phyloP scores from a whole-genome alignment of 2,888 invertebrate genomes.

The Leptinotarsa haldemani region DNA sequence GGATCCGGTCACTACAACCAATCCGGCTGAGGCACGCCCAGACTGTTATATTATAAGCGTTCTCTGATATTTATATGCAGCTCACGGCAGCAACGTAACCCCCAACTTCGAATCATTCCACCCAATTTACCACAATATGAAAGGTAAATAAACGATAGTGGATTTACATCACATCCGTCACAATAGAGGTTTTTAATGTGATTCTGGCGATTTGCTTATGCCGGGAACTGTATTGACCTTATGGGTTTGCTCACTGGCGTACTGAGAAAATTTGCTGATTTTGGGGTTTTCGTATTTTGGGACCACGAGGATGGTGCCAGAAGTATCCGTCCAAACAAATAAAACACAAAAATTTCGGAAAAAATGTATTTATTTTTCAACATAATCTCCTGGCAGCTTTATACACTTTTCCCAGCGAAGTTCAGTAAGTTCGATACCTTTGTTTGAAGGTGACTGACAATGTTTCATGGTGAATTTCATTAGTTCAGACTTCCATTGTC shows the following conservation, averaged over 20 bases:
- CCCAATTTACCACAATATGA: conserved; percentile 45
- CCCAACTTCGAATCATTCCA: conserved; percentile 45
- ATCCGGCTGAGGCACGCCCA: conserved; percentile 62
- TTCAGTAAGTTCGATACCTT: too few species aligned
- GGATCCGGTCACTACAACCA: conserved; percentile 63
- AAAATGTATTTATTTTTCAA: too few species aligned
- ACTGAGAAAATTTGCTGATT: not conserved
- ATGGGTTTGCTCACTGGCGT: not conserved
- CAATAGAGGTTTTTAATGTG: conserved; percentile 5
- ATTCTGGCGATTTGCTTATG: not conserved
- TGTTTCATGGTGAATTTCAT: too few species aligned
- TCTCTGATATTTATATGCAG: conserved; percentile 51
- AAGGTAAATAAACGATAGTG: conserved; percentile 38
- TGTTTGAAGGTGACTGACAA: too few species aligned
- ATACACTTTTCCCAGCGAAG: too few species aligned
- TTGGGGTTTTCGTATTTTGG: too few species aligned
- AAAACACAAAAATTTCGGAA: too few species aligned
- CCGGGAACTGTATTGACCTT: not conserved
- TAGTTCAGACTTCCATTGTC: too few species aligned
- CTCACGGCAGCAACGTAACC: conserved; percentile 45
- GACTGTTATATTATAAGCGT: conserved; percentile 51
- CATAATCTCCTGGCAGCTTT: too few species aligned
- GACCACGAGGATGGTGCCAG: too few species aligned
- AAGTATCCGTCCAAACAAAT: too few species aligned
- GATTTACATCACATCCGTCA: conserved; percentile 19